Base-by-base conservation (phyloP, 2,113 vertebrate genomes). In the Xiphias gladius region DNA sequence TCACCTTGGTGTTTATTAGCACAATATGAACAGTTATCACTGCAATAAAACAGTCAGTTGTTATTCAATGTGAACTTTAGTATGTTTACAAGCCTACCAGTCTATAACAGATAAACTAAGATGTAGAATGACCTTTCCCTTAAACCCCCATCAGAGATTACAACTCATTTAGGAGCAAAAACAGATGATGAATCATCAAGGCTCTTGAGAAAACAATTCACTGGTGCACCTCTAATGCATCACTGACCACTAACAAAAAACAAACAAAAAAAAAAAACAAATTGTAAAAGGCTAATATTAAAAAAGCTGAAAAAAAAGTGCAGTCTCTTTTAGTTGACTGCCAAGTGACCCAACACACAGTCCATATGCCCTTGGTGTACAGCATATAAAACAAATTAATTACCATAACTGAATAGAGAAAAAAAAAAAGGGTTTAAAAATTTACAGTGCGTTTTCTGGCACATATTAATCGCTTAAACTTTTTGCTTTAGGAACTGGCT, bases 41-140 rank as follows among this genome's bases (percentile, higher is more conserved):
- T 48, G 46, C 48, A 76, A 67, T 58, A 35, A 58, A 54, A 54
- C 39, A 50, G 28, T 62, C 54, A 68, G 28, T 12, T 5, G 48
- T 77, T 41, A 78, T 65, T 72, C 39, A 55, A 46, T 43, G 22
- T 55, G 13, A 79, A 86, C 28, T 57, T 46, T 2, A 58, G 39
- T n/a, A 62, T 70, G 41, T 54, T 70, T 37, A 28, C 57, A 58
- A 63, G 48, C 9, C 17, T 37, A 46, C 37, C 62, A 3, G 14
- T 63, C 10, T 7, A 63, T 20, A 11, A 46, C 41, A 6, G 19
- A 39, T 28, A 57, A 16, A 30, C 1, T 30, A 19, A 65, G n/a
- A 37, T n/a, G 12, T 4, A 30, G 28, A 73, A 22, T 17, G 1
- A 62, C 16, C 0, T 22, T 41, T 48, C 41, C 28, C 54, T 48